Evolutionary conservation across 2,888 invertebrate species (phyloP), one percentile per base, ranked within the genome.

Genomic region (Chouioia cunea): DNA sequence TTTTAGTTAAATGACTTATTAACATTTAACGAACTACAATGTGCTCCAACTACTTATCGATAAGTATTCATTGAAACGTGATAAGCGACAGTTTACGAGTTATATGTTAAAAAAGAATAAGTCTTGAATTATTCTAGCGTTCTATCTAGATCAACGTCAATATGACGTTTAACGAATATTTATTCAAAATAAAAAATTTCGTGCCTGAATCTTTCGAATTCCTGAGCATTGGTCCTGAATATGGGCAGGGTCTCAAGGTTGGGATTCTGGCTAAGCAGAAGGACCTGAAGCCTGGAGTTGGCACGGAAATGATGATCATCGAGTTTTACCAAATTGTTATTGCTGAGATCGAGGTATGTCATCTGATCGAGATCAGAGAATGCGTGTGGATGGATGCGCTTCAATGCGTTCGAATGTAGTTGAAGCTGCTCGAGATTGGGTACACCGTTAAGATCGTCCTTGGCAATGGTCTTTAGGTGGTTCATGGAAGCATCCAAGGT

Each of bases 221-320:
- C 79, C 47, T 78, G 63, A 47, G 88, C 89, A 36, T 88, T 87
- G 76, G 90, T 89, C 75, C 88, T 88, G 82, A 93, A 93, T 50
- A 92, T 87, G 0, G 93, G 93, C 68, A 95, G 85, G 71, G 89
- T 89, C 77, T 89, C 89, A 53, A 95, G 85, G 57, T 88, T 87
- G 2, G 91, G 90, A 81, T 94, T 94, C 76, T 92, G 90, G 74
- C 91, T 92, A 80, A 94, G 88, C 75, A 91, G 88, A 73, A 94
- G 88, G 75, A 91, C 90, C 77, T 92, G 91, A 56, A 94, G 84
- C 79, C 91, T 89, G 15, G 89, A 87, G 81, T 93, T 93, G 79
- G 89, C 89, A 74, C 89, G 89, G 79, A 94, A 92, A 60, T 93
- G 87, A 81, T 91, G 88, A 70, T 89, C 89, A 0, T 91, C 91